Evolutionary conservation across 2,113 vertebrate species (phyloP).

Genomic region (Crotalus viridis): DNA sequence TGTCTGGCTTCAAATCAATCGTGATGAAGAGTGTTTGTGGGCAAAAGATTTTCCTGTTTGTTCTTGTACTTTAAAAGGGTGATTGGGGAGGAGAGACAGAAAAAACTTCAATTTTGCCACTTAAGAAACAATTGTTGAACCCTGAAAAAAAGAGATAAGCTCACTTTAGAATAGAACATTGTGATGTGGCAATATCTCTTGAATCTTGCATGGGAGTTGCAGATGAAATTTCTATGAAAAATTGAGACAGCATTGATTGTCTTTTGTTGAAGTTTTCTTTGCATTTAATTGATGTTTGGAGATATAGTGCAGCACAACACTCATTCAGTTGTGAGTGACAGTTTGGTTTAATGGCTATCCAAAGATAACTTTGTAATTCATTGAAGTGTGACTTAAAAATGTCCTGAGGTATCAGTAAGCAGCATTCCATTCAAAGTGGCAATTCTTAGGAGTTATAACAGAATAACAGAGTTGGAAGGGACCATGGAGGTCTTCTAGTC

Average conservation of each 20-base stretch:
- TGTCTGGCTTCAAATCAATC: rapidly evolving
- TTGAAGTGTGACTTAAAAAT: constrained; percentile 68
- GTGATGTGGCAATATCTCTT: not conserved
- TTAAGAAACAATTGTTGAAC: constrained; percentile 39
- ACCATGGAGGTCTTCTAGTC: too few species aligned
- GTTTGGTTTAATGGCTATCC: constrained; percentile 64
- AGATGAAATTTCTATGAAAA: constrained; percentile 41
- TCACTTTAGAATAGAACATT: constrained; percentile 1
- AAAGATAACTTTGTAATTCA: constrained; percentile 69
- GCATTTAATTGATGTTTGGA: constrained; percentile 56
- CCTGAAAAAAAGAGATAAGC: constrained; percentile 32
- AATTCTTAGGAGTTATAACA: not conserved
- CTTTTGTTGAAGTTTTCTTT: constrained; percentile 57
- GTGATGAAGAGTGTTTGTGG: not conserved
- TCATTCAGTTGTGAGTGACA: constrained; percentile 54
- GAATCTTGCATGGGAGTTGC: constrained; percentile 30
- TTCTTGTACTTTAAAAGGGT: constrained; percentile 9
- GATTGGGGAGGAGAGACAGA: constrained; percentile 20
- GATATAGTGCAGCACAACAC: constrained; percentile 42
- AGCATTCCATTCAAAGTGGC: not conserved
- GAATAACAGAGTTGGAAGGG: too few species aligned
- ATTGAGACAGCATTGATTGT: constrained; percentile 48
- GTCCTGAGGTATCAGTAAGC: constrained; percentile 55
- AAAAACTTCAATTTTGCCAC: constrained; percentile 19
- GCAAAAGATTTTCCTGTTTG: not conserved